Evolutionary conservation across 2,797 vertebrate genomes (phyloP).

Genomic region (Arctocebus calabarensis): DNA sequence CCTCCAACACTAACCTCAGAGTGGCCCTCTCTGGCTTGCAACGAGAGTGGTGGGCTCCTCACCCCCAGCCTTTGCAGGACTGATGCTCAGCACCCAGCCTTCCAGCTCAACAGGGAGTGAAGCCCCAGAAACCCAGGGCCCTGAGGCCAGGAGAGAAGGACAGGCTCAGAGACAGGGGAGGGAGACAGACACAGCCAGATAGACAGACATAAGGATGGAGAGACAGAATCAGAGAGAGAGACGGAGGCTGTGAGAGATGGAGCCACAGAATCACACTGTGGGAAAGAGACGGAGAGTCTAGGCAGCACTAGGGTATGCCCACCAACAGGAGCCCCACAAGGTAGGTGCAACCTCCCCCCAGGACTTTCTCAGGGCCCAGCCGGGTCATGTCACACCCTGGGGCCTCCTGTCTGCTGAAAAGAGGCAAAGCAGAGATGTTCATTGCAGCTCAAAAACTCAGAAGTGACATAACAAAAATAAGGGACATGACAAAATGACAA

Average conservation of each 20-base stretch:
- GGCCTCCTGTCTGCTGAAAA: too few species aligned
- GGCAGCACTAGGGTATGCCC: too few species aligned
- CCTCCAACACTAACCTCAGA: accelerated
- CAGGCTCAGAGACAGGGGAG: too few species aligned
- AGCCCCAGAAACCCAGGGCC: neutral
- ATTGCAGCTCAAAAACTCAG: accelerated
- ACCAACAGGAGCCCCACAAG: neutral
- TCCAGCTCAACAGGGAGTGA: accelerated
- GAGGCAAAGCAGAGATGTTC: too few species aligned
- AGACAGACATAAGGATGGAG: neutral
- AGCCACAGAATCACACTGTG: too few species aligned
- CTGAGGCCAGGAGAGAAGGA: too few species aligned
- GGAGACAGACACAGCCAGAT: neutral
- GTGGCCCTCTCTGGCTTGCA: neutral
- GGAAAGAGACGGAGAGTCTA: too few species aligned
- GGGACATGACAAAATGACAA: too few species aligned
- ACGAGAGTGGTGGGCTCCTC: accelerated
- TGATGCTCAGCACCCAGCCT: accelerated
- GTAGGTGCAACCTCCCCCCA: too few species aligned
- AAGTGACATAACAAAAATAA: too few species aligned
- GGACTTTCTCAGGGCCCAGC: neutral
- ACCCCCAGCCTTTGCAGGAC: neutral
- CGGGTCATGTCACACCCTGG: accelerated
- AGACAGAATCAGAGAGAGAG: too few species aligned
- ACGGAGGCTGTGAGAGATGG: too few species aligned